Percentiles rank a stretch among this genome's conserved stretches.
phyloP scores from a whole-genome alignment of 2,888 invertebrate species.

The Ernsta delagoae region DNA sequence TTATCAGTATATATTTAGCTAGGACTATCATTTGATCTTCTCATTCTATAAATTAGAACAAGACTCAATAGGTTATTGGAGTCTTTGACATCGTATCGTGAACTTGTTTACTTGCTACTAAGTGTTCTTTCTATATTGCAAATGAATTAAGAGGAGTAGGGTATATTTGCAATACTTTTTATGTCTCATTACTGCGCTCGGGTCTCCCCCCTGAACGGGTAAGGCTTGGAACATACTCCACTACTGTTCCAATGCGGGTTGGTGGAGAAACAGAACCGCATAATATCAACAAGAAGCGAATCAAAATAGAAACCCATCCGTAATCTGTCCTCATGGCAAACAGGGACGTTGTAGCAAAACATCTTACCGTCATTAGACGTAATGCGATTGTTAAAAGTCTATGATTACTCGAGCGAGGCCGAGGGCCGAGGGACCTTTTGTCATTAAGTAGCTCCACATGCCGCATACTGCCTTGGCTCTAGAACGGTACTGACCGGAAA shows the following conservation, averaged over 20 bases:
- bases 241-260: too few species aligned
- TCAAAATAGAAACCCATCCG: background rate
- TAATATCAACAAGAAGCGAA: too few species aligned
- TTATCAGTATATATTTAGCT: background rate
- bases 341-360: background rate
- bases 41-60: background rate
- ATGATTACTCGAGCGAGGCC: background rate
- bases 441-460: background rate
- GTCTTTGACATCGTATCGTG: too few species aligned
- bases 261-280: too few species aligned
- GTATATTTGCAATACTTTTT: too few species aligned
- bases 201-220: too few species aligned
- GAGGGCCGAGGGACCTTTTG: background rate
- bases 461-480: conserved; percentile 1
- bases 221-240: too few species aligned
- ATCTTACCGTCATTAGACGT: conserved; percentile 13
- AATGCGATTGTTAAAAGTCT: conserved; percentile 12
- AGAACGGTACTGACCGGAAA: too few species aligned
- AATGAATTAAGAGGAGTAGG: too few species aligned
- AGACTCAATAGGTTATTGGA: background rate
- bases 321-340: background rate
- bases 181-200: too few species aligned
- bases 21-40: background rate
- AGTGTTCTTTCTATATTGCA: too few species aligned
- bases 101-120: background rate